These are phyloP conservation scores for Drosophila tripunctata DNA, from an alignment of 2,888 invertebrate genomes.

Conservation along the genomic window DNA sequence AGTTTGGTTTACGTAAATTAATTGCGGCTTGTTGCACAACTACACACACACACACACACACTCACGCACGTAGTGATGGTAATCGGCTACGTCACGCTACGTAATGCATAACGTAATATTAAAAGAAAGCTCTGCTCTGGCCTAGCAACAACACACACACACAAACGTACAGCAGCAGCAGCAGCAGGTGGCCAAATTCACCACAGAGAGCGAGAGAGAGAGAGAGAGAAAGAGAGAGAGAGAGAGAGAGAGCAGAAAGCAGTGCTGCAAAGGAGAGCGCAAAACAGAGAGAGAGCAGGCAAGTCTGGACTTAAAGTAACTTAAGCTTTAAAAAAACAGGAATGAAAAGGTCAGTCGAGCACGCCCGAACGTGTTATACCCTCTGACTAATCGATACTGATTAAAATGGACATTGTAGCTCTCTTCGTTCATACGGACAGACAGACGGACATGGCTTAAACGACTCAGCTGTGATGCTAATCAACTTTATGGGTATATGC, in stretches of 20 bases:
- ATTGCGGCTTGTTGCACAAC: constrained; percentile 39
- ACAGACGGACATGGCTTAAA: no score
- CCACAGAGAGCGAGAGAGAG: constrained; percentile 34
- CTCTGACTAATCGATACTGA: no score
- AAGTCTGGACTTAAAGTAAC: constrained; percentile 34
- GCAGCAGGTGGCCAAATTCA: constrained; percentile 65
- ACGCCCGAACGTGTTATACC: no score
- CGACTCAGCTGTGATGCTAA: no score
- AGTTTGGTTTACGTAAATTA: constrained; percentile 44
- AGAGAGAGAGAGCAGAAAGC: neutral
- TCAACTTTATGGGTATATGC: no score
- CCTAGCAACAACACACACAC: constrained; percentile 31
- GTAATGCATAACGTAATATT: constrained; percentile 43
- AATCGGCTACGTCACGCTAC: constrained; percentile 38
- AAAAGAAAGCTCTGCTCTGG: constrained; percentile 35
- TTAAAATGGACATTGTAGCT: no score
- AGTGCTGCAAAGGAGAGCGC: neutral
- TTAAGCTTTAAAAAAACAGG: constrained; percentile 46
- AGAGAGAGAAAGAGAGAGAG: neutral
- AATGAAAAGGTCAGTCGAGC: no score
- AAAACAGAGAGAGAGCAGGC: neutral
- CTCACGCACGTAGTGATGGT: neutral
- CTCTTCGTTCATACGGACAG: no score
- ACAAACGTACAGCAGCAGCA: constrained; percentile 10
- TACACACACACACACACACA: constrained; percentile 15